A percentile compares a stretch with the other conserved stretches of the same genome.
Evolutionary conservation across 2,888 invertebrate species (phyloP).

Genomic region (Fragum fragum): DNA sequence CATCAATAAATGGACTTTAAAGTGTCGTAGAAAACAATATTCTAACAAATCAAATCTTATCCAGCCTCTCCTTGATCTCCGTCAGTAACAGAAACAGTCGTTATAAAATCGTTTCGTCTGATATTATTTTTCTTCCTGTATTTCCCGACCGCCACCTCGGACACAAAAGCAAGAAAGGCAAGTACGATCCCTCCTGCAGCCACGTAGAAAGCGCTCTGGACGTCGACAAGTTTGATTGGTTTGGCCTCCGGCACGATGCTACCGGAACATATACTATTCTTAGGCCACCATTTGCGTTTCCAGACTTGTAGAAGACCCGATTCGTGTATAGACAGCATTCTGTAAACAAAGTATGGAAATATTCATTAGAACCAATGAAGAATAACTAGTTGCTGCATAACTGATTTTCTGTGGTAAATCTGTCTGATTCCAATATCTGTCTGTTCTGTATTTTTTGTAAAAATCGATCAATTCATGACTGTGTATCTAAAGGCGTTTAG

Average conservation of each 20-base stretch:
- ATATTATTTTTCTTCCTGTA: not conserved
- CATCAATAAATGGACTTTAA: too few species aligned
- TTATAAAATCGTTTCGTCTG: not conserved
- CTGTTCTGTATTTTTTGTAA: too few species aligned
- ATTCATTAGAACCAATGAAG: too few species aligned
- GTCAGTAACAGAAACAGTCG: too few species aligned
- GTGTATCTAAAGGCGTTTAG: too few species aligned
- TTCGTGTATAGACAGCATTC: conserved; percentile 75
- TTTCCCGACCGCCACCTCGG: conserved; percentile 36
- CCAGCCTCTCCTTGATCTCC: too few species aligned
- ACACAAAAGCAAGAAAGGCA: conserved; percentile 40
- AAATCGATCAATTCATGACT: too few species aligned
- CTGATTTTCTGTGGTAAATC: too few species aligned
- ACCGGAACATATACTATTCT: conserved; percentile 66
- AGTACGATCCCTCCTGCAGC: conserved; percentile 50
- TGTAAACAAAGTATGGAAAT: conserved; percentile 46
- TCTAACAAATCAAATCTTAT: too few species aligned
- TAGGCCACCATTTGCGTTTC: conserved; percentile 76
- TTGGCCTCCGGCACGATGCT: conserved; percentile 68
- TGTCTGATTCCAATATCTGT: too few species aligned
- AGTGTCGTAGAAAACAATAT: too few species aligned
- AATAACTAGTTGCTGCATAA: too few species aligned
- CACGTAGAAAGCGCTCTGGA: conserved; percentile 77
- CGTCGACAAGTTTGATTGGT: conserved; percentile 72
- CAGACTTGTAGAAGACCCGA: conserved; percentile 77